These are phyloP conservation scores for Rhimphoctona megacephalus DNA, from an alignment of 2,888 invertebrate species.

Conservation along the genomic window DNA sequence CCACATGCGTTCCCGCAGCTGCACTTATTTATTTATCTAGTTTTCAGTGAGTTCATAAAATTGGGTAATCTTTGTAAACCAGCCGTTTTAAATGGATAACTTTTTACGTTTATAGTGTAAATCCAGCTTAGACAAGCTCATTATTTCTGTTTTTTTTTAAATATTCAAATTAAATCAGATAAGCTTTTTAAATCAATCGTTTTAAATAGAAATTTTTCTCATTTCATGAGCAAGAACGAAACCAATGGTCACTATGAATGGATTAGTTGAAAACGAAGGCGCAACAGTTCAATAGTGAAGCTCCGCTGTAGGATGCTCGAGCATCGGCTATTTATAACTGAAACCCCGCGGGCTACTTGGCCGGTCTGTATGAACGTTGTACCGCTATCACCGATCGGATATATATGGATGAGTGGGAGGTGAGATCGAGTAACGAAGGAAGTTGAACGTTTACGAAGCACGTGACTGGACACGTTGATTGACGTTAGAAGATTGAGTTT, in stretches of 20 bases:
- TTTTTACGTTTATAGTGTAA: no score
- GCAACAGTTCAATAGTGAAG: slow-evolving; percentile 47
- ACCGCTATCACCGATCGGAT: slow-evolving; percentile 37
- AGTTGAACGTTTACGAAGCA: slow-evolving; percentile 64
- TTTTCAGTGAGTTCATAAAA: neutral
- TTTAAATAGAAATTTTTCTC: neutral
- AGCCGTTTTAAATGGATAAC: neutral
- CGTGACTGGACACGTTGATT: slow-evolving; percentile 70
- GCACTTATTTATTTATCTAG: neutral
- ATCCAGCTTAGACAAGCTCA: no score
- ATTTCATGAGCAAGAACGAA: neutral
- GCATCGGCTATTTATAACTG: slow-evolving; percentile 68
- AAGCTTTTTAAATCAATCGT: neutral
- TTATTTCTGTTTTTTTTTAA: neutral
- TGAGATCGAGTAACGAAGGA: slow-evolving; percentile 61
- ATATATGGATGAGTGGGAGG: slow-evolving; percentile 40
- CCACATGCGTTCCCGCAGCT: neutral
- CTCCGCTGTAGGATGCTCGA: slow-evolving; percentile 32
- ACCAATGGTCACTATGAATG: neutral
- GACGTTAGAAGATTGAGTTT: slow-evolving; percentile 71
- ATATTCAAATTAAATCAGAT: neutral
- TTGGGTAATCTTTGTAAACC: neutral
- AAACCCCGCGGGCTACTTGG: slow-evolving; percentile 64
- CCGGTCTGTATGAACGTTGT: slow-evolving; percentile 34
- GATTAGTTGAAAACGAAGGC: slow-evolving; percentile 16